phyloP scores from a whole-genome alignment of 2,113 vertebrate genomes.

The Anarhynchus alexandrinus region DNA sequence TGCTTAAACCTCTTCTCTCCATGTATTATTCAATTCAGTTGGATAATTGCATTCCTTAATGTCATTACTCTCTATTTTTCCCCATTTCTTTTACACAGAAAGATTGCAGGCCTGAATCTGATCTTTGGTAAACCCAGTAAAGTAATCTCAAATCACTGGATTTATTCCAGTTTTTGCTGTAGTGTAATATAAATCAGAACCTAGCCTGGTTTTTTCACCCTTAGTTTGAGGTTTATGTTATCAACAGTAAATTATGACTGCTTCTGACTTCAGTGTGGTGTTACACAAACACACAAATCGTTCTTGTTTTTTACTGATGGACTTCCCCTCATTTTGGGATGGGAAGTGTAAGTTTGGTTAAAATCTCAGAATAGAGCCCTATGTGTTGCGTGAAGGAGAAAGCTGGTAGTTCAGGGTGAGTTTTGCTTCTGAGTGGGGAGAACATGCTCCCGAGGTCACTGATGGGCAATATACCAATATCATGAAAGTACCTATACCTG shows the following conservation, averaged over 20 bases:
- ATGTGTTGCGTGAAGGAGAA: neutral
- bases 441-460: neutral
- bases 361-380: neutral
- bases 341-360: neutral
- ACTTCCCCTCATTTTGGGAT: neutral
- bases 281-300: neutral
- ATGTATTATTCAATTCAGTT: slow-evolving; percentile 39
- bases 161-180: slow-evolving; percentile 25
- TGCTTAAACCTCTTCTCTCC: slow-evolving; percentile 36
- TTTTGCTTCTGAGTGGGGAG: neutral
- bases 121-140: slow-evolving; percentile 31
- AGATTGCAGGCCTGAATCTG: slow-evolving; percentile 15
- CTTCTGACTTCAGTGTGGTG: neutral
- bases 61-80: slow-evolving; percentile 34
- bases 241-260: neutral
- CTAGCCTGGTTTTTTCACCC: neutral
- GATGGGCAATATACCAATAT: neutral
- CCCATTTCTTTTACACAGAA: slow-evolving; percentile 15
- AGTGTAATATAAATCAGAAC: neutral
- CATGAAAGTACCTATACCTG: neutral
- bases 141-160: slow-evolving; percentile 31
- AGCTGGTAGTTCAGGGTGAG: neutral
- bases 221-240: neutral
- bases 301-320: neutral
- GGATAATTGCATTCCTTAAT: slow-evolving; percentile 56